Evolutionary conservation across 1,140 invertebrate species (phyloP), one percentile per base, ranked within the genome.

Genomic region (Nasonia giraulti): DNA sequence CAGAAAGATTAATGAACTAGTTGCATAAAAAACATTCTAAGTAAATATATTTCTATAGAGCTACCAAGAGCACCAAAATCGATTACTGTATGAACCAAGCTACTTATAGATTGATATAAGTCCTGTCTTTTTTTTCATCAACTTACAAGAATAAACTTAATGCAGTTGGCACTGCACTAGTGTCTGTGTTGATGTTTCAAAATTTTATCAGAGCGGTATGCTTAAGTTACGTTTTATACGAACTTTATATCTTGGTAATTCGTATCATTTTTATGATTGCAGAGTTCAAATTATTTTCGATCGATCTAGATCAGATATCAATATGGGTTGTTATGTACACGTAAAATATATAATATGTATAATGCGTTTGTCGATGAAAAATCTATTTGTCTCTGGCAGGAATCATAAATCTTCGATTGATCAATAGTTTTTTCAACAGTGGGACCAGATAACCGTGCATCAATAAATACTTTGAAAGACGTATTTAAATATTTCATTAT

Each of bases 11-110:
- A 68, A 73, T 47, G 6, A 78, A 20, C 47, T 14, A 78, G 40
- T 77, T 84, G 66, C 44, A 10, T 84, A 84, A 76, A 73, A 83
- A 83, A 12, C 68, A 82, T 79, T 55, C 17, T 78, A 71, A 17
- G 40, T 73, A 79, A 84, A 79, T 73, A 73, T 55, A 73, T 3
- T 71, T n/a, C 76, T 84, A 83, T 62, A 81, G 84, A 87, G 82
- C 62, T 84, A 83, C 44, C 80, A 86, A 62, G 81, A 82, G 80
- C 85, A 75, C 80, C 81, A 86, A 83, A 86, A 86, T 87, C 80
- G 76, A 74, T 68, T 14, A 84, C 7, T 62, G 62, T 78, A 71
- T 31, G 23, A 84, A 78, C 31, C 40, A 84, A 79, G 76, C 68
- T 79, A 73, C 27, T 27, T 73, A 27, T 27, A 69, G 37, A 44